These are phyloP conservation scores for Hydriomena furcata DNA, from an alignment of 2,888 invertebrate genomes.

Conservation along the genomic window DNA sequence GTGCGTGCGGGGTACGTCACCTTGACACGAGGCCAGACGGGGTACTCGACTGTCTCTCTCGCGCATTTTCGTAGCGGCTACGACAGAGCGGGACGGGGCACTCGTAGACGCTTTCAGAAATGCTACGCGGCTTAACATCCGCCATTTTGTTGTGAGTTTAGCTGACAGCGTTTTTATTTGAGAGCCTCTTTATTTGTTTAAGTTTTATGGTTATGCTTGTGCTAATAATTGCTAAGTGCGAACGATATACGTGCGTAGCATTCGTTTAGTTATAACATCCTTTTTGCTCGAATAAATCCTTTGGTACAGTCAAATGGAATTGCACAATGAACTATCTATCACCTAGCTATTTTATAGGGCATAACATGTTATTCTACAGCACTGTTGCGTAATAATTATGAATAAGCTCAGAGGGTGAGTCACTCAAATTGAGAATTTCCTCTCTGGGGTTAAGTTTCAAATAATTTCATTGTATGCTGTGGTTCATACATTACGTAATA, in stretches of 20 bases:
- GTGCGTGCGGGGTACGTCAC: conserved; percentile 70
- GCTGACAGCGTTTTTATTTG: conserved; percentile 60
- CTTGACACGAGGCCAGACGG: conserved; percentile 75
- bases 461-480: too few relatives aligned
- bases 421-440: too few relatives aligned
- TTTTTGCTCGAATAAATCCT: not conserved
- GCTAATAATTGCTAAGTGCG: conserved; percentile 14
- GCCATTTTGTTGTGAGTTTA: conserved; percentile 77
- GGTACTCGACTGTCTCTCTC: conserved; percentile 61
- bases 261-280: not conserved
- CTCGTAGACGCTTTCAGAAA: conserved; percentile 81
- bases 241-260: not conserved
- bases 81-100: conserved; percentile 56
- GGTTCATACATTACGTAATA: not conserved
- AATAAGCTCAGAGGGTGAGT: too few relatives aligned
- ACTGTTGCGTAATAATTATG: too few relatives aligned
- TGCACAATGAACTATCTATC: conserved; percentile 14
- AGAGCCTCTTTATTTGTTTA: conserved; percentile 42
- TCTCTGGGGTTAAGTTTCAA: too few relatives aligned
- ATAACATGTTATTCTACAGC: not conserved
- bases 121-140: conserved; percentile 69
- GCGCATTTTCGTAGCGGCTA: conserved; percentile 53
- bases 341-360: conserved; percentile 3
- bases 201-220: conserved; percentile 26
- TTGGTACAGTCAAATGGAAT: conserved; percentile 8